These are phyloP conservation scores for Cyrtonyx montezumae DNA, from an alignment of 2,113 vertebrate genomes.

Conservation along the genomic window DNA sequence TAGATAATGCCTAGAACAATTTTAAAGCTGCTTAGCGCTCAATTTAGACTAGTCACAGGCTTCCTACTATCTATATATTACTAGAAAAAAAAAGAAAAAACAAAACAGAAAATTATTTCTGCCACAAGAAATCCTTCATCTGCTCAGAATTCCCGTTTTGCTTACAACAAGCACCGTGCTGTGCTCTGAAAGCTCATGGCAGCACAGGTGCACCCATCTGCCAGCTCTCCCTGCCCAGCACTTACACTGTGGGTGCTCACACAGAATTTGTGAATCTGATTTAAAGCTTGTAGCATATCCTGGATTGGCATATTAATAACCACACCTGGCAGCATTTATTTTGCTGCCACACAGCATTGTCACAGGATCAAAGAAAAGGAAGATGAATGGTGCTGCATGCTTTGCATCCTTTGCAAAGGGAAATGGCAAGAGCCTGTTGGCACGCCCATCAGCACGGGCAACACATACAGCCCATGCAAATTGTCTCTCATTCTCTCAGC, in stretches of 20 bases:
- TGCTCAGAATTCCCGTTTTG: not conserved
- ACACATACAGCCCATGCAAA: not conserved
- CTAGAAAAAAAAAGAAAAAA: not conserved
- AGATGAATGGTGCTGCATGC: not conserved
- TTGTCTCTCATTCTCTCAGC: not conserved
- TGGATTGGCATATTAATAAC: not conserved
- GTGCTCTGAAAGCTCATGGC: not conserved
- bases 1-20: constrained; percentile 59
- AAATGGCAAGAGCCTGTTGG: not conserved
- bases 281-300: not conserved
- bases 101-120: not conserved
- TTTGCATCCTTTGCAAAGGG: not conserved
- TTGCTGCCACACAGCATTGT: not conserved
- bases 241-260: not conserved
- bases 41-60: constrained; percentile 41
- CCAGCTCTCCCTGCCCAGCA: not conserved
- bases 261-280: not conserved
- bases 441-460: not conserved
- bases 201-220: rapidly evolving
- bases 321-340: constrained; percentile 39
- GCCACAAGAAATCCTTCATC: not conserved
- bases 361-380: not conserved
- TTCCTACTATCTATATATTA: constrained; percentile 16
- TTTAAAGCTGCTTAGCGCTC: constrained; percentile 46
- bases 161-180: not conserved